phyloP scores from a whole-genome alignment of 2,888 invertebrate species.

The Silvanus unidentatus region DNA sequence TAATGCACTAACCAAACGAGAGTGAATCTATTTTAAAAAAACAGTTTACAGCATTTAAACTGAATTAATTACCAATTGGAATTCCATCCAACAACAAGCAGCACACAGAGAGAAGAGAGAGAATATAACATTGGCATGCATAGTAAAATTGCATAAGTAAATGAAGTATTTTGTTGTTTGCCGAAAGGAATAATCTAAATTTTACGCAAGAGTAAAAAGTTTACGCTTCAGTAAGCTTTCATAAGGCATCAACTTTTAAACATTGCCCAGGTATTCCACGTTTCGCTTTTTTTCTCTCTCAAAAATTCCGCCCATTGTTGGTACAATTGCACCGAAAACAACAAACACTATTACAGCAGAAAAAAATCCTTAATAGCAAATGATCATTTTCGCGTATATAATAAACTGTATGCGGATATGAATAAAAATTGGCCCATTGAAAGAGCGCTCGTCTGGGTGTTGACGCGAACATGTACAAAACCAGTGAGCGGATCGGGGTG shows the following conservation, averaged over 20 bases:
- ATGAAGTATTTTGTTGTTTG: slow-evolving; percentile 2
- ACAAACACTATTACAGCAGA: slow-evolving; percentile 2
- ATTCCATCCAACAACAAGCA: too few relatives aligned
- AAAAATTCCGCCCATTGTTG: neutral
- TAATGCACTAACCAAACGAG: too few relatives aligned
- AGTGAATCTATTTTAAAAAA: too few relatives aligned
- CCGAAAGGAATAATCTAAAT: slow-evolving; percentile 13
- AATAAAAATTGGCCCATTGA: slow-evolving; percentile 29
- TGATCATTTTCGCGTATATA: slow-evolving; percentile 29
- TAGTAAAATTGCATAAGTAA: too few relatives aligned
- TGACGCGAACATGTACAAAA: slow-evolving; percentile 10
- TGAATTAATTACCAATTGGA: too few relatives aligned
- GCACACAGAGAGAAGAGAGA: too few relatives aligned
- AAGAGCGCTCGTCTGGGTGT: slow-evolving; percentile 23
- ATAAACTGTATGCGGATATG: slow-evolving; percentile 29
- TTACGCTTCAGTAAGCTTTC: slow-evolving; percentile 15
- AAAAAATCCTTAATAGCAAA: slow-evolving; percentile 25
- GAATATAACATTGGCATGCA: too few relatives aligned
- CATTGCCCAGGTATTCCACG: neutral
- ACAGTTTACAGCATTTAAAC: too few relatives aligned
- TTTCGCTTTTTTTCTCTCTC: too few relatives aligned
- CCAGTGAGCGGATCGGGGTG: slow-evolving; percentile 12
- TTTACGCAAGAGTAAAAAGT: slow-evolving; percentile 17
- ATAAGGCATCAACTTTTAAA: neutral
- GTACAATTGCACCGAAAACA: neutral